Conservation (phyloP, 2,113 vertebrate species). For the Alouatta palliata region DNA sequence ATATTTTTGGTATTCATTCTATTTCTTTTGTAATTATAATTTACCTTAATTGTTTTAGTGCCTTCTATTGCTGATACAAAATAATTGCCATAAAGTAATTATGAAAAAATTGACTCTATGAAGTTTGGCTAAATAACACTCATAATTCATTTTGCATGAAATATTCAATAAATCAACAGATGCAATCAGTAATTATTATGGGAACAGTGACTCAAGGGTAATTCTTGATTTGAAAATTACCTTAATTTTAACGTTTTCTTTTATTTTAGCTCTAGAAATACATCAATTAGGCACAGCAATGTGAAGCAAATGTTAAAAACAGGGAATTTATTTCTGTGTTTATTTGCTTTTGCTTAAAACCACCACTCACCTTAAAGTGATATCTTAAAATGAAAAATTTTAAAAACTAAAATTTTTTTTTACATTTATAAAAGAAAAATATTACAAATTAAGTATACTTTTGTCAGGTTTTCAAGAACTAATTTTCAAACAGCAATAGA, state of each 20-base stretch:
- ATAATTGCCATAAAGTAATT: neutral
- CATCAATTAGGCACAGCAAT: neutral
- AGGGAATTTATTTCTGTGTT: neutral
- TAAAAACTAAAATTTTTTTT: neutral
- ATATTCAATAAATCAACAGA: rapidly evolving
- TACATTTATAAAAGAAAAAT: neutral
- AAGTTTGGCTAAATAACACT: slow-evolving; percentile 21
- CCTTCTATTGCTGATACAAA: neutral
- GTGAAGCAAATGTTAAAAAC: slow-evolving; percentile 54
- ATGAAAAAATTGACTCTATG: neutral
- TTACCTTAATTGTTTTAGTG: neutral
- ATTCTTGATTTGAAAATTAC: slow-evolving; percentile 58
- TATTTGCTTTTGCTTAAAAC: neutral
- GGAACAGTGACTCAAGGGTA: slow-evolving; percentile 17
- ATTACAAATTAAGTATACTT: neutral
- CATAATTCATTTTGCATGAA: neutral
- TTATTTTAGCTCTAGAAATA: slow-evolving; percentile 37
- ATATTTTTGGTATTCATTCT: neutral
- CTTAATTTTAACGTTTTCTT: slow-evolving; percentile 47
- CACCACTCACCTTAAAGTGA: neutral
- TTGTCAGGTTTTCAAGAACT: neutral
- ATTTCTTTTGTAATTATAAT: neutral
- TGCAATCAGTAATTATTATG: neutral
- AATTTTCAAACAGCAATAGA: neutral
- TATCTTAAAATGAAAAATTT: neutral